Percentiles rank a stretch among this genome's conserved stretches.
phyloP scores from a whole-genome alignment of 2,888 invertebrate genomes.

The Amphipoea lucens region DNA sequence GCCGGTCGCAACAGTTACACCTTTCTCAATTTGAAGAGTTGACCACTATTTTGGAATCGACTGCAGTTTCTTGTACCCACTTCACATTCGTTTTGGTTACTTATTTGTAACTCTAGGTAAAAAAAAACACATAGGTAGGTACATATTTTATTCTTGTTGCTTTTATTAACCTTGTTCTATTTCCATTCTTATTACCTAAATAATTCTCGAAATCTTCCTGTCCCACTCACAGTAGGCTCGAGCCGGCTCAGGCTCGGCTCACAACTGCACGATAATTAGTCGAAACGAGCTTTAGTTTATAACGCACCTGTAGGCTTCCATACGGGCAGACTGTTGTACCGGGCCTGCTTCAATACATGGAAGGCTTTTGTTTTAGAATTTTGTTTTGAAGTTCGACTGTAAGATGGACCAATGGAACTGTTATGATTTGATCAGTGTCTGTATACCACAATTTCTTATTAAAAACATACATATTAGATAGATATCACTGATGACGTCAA shows the following conservation, averaged over 20 bases:
- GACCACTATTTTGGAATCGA: neutral
- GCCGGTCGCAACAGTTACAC: no score
- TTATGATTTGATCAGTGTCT: neutral
- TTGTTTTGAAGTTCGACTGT: neutral
- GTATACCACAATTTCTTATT: neutral
- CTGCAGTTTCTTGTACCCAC: neutral
- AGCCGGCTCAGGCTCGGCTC: constrained; percentile 28
- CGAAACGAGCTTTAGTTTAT: constrained; percentile 61
- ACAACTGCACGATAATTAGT: constrained; percentile 67
- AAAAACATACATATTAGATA: neutral
- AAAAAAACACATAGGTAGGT: no score
- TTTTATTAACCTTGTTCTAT: neutral
- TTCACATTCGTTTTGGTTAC: neutral
- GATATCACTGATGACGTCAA: neutral
- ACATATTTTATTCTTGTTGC: no score
- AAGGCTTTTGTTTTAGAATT: neutral
- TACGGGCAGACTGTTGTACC: constrained; percentile 28
- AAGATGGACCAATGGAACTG: neutral
- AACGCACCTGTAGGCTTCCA: constrained; percentile 43
- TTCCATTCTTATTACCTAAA: constrained; percentile 8
- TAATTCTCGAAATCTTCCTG: constrained; percentile 11
- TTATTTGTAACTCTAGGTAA: neutral
- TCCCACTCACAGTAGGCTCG: constrained; percentile 11
- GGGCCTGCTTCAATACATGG: neutral
- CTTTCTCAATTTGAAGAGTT: neutral